phyloP scores from a whole-genome alignment of 1,140 invertebrate genomes.

The Drosophila dunni region DNA sequence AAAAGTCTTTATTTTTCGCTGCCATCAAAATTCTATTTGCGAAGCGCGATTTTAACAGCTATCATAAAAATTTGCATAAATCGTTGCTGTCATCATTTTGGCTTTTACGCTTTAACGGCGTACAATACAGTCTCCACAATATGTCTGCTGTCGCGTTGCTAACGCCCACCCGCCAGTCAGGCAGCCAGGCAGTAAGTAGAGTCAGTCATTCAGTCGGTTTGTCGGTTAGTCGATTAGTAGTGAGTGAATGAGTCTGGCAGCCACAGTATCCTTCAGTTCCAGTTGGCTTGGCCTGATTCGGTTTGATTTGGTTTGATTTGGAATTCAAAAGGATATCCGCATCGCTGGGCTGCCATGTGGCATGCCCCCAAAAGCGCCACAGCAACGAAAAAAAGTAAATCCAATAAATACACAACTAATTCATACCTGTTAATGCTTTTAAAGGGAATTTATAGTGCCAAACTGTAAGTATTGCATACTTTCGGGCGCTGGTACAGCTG shows the following conservation, averaged over 20 bases:
- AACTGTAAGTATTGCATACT: no score
- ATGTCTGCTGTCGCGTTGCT: conserved; percentile 1
- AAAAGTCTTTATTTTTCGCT: neutral
- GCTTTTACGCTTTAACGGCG: neutral
- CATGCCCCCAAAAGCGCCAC: conserved; percentile 1
- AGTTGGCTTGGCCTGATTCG: conserved; percentile 64
- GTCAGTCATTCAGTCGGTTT: conserved; percentile 13
- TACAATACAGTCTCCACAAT: conserved; percentile 3
- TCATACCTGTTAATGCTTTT: neutral
- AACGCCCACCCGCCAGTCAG: neutral
- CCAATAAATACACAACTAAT: neutral
- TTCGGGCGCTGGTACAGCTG: no score
- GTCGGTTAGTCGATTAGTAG: conserved; percentile 30
- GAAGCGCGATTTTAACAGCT: conserved; percentile 11
- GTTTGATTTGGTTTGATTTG: conserved; percentile 62
- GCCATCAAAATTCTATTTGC: conserved; percentile 15
- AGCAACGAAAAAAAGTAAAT: neutral
- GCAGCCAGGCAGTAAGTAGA: conserved; percentile 13
- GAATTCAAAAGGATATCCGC: conserved; percentile 67
- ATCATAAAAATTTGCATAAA: conserved; percentile 26
- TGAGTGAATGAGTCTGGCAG: conserved; percentile 11
- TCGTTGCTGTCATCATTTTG: conserved; percentile 7
- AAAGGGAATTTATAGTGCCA: neutral
- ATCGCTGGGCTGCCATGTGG: conserved; percentile 45
- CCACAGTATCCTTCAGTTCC: conserved; percentile 72